Percentiles rank a stretch among this genome's conserved stretches.
phyloP scores from a whole-genome alignment of 2,888 invertebrate genomes.

The Sympetrum striolatum region DNA sequence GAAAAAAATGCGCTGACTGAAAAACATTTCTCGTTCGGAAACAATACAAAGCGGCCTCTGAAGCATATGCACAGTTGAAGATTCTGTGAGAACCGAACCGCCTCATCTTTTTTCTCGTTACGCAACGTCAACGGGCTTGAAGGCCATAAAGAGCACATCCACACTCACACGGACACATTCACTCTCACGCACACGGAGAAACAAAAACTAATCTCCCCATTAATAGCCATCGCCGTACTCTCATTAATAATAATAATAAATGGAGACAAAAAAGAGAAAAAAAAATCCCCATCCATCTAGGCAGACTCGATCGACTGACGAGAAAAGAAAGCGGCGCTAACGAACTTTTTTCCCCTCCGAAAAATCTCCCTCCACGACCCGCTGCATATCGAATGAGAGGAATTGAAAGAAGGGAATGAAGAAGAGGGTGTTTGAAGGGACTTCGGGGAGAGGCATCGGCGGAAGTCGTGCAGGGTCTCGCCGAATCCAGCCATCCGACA shows the following conservation, averaged over 20 bases:
- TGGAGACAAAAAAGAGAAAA: neutral
- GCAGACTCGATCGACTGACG: neutral
- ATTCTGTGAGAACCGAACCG: neutral
- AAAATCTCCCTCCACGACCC: neutral
- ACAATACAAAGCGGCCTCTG: neutral
- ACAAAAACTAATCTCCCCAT: neutral
- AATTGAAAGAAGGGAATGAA: neutral
- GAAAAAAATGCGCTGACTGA: neutral
- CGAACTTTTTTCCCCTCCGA: slow-evolving; percentile 9
- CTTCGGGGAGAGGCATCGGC: neutral
- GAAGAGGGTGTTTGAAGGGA: neutral
- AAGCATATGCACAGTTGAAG: slow-evolving; percentile 8
- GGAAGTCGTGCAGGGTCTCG: slow-evolving; percentile 17
- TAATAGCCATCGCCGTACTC: neutral
- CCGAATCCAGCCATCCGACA: neutral
- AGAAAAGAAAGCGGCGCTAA: neutral
- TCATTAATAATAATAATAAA: slow-evolving; percentile 27
- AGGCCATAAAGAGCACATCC: neutral
- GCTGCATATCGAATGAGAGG: slow-evolving; percentile 23
- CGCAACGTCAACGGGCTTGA: neutral
- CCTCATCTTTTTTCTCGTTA: neutral
- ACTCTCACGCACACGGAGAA: neutral
- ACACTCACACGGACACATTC: neutral
- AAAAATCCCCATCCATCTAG: neutral
- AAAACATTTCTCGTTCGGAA: neutral